Evolutionary conservation across 2,797 vertebrate genomes (phyloP).

Genomic region (Gorsachius magnificus): DNA sequence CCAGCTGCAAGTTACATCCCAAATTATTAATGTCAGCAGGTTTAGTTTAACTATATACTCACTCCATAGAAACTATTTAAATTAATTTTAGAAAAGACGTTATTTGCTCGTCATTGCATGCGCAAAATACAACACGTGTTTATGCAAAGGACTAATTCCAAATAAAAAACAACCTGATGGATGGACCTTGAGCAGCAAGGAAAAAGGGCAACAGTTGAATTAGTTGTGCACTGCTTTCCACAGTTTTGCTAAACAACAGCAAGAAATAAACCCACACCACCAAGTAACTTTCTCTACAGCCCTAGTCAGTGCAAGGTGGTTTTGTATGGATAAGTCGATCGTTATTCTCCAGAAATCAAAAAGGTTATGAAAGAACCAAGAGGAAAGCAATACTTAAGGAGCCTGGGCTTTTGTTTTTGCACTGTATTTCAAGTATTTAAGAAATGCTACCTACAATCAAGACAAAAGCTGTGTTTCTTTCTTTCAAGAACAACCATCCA

Average conservation of each 20-base stretch:
- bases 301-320: not conserved
- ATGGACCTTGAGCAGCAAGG: not conserved
- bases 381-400: not conserved
- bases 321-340: not conserved
- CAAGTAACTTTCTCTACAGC: not conserved
- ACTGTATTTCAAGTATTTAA: not conserved
- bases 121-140: not conserved
- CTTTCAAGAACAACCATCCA: not conserved
- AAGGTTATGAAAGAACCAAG: not conserved
- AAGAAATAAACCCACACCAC: not conserved
- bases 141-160: not conserved
- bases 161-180: not conserved
- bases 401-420: not conserved
- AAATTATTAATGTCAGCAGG: not conserved
- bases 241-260: not conserved
- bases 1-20: constrained; percentile 62
- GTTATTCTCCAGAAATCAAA: not conserved
- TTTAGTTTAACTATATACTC: not conserved
- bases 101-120: not conserved
- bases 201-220: not conserved
- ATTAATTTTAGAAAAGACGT: not conserved
- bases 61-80: not conserved
- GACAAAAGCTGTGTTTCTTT: not conserved
- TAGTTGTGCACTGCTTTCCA: not conserved
- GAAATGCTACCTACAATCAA: not conserved